These are phyloP conservation scores for Tenualosa thibaudeaui DNA, from an alignment of 2,797 vertebrate species.

Conservation along the genomic window DNA sequence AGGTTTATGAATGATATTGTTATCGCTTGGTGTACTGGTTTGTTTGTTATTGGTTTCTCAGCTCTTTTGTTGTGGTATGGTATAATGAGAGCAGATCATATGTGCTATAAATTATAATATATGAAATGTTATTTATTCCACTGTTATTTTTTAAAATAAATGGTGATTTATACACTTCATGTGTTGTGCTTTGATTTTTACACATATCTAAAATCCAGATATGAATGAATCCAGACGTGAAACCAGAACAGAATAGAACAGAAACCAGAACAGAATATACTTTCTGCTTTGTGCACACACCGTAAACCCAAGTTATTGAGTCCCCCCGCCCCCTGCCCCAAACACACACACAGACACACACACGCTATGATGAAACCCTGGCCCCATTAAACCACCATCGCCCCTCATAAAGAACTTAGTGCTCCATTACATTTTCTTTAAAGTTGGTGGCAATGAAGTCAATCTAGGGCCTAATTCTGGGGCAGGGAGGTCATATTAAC, in stretches of 20 bases:
- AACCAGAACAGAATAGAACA: too few species aligned
- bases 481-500: neutral
- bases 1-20: slow-evolving; percentile 19
- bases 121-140: slow-evolving; percentile 53
- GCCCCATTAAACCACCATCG: neutral
- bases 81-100: slow-evolving; percentile 31
- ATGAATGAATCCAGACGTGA: too few species aligned
- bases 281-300: too few species aligned
- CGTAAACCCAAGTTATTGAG: too few species aligned
- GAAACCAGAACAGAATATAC: too few species aligned
- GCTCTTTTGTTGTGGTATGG: slow-evolving; percentile 38
- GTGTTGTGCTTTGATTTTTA: slow-evolving; percentile 27
- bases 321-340: too few species aligned
- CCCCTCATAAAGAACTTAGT: slow-evolving; percentile 1
- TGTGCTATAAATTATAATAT: slow-evolving; percentile 25
- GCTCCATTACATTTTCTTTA: neutral
- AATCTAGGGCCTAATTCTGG: neutral
- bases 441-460: neutral
- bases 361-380: neutral
- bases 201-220: neutral
- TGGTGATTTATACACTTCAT: slow-evolving; percentile 39
- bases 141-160: slow-evolving; percentile 55
- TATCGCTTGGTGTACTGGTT: slow-evolving; percentile 15
- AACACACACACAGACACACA: neutral
- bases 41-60: slow-evolving; percentile 36